Percentiles rank a stretch among this genome's conserved stretches.
phyloP scores from a whole-genome alignment of 2,113 vertebrate species.

The Sinocyclocheilus grahami region DNA sequence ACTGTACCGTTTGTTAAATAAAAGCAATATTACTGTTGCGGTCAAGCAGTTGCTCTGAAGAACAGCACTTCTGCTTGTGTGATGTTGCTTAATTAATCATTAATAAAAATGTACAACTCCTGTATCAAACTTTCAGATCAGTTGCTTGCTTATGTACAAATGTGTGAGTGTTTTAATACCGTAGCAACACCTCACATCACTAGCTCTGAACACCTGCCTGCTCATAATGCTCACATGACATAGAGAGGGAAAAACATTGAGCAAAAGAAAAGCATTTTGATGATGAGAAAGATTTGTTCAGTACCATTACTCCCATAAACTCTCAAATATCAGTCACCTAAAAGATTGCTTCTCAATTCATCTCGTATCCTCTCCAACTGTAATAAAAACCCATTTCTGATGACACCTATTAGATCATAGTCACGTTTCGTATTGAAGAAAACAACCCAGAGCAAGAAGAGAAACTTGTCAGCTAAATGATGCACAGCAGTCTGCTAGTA shows the following conservation, averaged over 20 bases:
- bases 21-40: too few species aligned
- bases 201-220: too few species aligned
- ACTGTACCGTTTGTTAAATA: too few species aligned
- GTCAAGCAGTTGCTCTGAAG: too few species aligned
- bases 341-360: conserved; percentile 8
- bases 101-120: too few species aligned
- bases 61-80: too few species aligned
- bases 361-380: background rate
- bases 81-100: too few species aligned
- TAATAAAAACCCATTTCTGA: conserved; percentile 34
- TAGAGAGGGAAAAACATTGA: background rate
- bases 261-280: background rate
- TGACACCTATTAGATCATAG: conserved; percentile 50
- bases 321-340: background rate
- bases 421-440: conserved; percentile 51
- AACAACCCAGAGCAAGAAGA: conserved; percentile 39
- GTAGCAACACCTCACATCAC: too few species aligned
- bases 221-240: too few species aligned
- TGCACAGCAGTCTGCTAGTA: background rate
- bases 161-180: too few species aligned
- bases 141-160: too few species aligned
- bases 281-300: conserved; percentile 22
- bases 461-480: conserved; percentile 40
- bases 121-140: too few species aligned
- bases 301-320: conserved; percentile 3